Percentiles rank a stretch among this genome's conserved stretches.
phyloP scores from a whole-genome alignment of 2,888 invertebrate species.

The Sceliomorpha sp. region DNA sequence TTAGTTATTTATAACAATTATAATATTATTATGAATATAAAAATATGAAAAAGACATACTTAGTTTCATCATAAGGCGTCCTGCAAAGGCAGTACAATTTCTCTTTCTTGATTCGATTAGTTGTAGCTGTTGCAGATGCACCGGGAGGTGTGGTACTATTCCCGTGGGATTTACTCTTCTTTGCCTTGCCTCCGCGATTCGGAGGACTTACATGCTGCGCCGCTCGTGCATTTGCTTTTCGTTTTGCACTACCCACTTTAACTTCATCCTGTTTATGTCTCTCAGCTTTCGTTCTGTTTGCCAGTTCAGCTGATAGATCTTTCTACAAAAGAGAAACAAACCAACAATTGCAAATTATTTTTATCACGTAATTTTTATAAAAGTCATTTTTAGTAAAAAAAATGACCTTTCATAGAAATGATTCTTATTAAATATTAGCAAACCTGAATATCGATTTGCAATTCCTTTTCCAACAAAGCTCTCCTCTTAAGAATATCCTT shows the following conservation, averaged over 20 bases:
- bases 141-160: conserved; percentile 70
- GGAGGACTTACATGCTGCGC: conserved; percentile 75
- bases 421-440: conserved; percentile 43
- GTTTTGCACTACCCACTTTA: conserved; percentile 83
- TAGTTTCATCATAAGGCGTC: conserved; percentile 96
- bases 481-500: conserved; percentile 96
- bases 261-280: conserved; percentile 86
- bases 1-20: too few species aligned
- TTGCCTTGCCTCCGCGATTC: conserved; percentile 73
- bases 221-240: conserved; percentile 81
- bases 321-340: conserved; percentile 80
- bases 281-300: conserved; percentile 86
- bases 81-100: conserved; percentile 95
- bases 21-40: too few species aligned
- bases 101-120: conserved; percentile 84
- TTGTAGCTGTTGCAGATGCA: conserved; percentile 64
- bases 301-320: conserved; percentile 88
- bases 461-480: conserved; percentile 91
- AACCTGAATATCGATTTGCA: conserved; percentile 94
- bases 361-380: too few species aligned
- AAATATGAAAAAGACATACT: conserved; percentile 83
- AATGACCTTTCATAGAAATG: too few species aligned
- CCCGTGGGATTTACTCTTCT: conserved; percentile 74
- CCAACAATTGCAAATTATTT: too few species aligned
- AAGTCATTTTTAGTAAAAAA: too few species aligned